Conservation (phyloP, 1,140 invertebrate species). For the Ceratosolen fusciceps region DNA sequence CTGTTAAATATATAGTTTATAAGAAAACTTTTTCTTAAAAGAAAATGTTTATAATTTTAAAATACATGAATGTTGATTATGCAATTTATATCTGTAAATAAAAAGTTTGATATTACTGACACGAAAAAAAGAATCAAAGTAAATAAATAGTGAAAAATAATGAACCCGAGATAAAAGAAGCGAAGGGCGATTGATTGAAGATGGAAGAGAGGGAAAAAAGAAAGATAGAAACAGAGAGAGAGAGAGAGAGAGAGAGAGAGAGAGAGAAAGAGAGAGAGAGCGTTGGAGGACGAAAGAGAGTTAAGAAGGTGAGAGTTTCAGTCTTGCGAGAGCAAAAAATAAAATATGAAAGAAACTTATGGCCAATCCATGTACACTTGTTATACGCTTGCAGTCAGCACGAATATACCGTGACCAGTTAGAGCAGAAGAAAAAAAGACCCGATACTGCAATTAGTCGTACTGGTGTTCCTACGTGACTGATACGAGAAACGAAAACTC, state of each 20-base stretch:
- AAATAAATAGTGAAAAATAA: not conserved
- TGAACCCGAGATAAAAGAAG: not conserved
- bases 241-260: not conserved
- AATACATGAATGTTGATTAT: not conserved
- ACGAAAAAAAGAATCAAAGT: too few relatives aligned
- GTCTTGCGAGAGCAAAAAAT: too few relatives aligned
- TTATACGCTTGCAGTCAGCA: conserved; percentile 44
- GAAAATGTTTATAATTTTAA: too few relatives aligned
- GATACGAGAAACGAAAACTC: conserved; percentile 43
- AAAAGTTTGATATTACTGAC: not conserved
- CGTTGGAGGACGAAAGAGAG: not conserved
- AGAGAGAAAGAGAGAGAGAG: not conserved
- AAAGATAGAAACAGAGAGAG: conserved; percentile 3
- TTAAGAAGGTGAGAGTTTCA: too few relatives aligned
- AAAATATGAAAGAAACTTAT: too few relatives aligned
- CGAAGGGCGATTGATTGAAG: not conserved
- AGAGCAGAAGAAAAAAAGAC: conserved; percentile 34
- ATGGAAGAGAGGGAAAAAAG: not conserved
- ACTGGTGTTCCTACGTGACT: conserved; percentile 37
- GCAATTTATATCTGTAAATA: not conserved
- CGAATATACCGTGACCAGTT: conserved; percentile 38
- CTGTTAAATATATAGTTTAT: too few relatives aligned
- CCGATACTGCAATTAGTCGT: conserved; percentile 29
- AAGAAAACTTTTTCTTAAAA: too few relatives aligned
- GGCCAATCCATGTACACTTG: conserved; percentile 43